Evolutionary conservation across 2,888 invertebrate genomes (phyloP).

Genomic region (Himalopsyche tibetana): DNA sequence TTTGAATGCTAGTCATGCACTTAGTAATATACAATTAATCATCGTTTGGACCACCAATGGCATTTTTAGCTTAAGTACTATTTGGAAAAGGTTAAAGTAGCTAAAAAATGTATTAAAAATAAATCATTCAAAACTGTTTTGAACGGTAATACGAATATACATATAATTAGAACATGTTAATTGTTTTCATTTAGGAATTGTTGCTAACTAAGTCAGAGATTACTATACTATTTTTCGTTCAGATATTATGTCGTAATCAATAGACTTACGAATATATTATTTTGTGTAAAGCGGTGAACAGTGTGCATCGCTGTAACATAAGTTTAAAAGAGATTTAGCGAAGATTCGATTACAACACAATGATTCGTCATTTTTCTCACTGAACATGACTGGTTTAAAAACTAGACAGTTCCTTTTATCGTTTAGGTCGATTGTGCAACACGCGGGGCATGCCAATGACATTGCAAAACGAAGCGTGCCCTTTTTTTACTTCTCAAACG

Average conservation of each 20-base stretch:
- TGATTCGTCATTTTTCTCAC: slow-evolving; percentile 21
- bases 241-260: too few species aligned
- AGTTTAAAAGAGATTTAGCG: not conserved
- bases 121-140: too few species aligned
- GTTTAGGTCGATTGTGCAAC: slow-evolving; percentile 47
- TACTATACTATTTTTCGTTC: too few species aligned
- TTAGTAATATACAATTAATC: not conserved
- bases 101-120: too few species aligned
- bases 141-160: too few species aligned
- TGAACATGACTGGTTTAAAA: slow-evolving; percentile 36
- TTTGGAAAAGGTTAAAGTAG: too few species aligned
- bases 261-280: too few species aligned
- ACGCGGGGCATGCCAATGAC: slow-evolving; percentile 48
- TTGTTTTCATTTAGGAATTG: too few species aligned
- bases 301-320: not conserved
- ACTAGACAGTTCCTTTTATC: slow-evolving; percentile 14
- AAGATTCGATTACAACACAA: not conserved
- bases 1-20: not conserved
- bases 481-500: slow-evolving; percentile 51
- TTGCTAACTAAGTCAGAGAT: too few species aligned
- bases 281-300: too few species aligned
- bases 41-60: not conserved
- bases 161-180: too few species aligned
- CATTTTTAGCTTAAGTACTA: too few species aligned
- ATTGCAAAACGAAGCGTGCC: slow-evolving; percentile 57